Conservation (phyloP, 1,140 invertebrate genomes). For the Colletes gigas region DNA sequence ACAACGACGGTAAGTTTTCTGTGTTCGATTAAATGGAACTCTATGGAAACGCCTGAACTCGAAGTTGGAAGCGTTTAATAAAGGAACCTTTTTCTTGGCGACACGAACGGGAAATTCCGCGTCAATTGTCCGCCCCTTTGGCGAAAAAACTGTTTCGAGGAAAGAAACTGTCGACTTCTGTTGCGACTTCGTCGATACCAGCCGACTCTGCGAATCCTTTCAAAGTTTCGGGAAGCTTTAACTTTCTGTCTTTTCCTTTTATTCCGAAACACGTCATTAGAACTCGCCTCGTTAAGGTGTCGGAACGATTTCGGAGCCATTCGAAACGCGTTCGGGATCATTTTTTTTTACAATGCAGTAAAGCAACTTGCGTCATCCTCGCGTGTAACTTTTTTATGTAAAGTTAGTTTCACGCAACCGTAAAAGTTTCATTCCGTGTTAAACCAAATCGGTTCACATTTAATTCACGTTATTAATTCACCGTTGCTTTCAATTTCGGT, state of each 20-base stretch:
- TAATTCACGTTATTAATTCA: too few relatives aligned
- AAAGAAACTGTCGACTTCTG: not conserved
- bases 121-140: not conserved
- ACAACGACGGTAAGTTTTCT: not conserved
- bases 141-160: not conserved
- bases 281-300: constrained; percentile 15
- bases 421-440: constrained; percentile 3
- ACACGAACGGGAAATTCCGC: not conserved
- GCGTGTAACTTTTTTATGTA: not conserved
- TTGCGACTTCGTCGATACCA: not conserved
- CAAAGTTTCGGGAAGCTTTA: not conserved
- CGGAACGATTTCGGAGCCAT: not conserved
- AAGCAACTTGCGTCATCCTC: not conserved
- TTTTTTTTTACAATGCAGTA: not conserved
- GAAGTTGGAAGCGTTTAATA: not conserved
- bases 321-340: constrained; percentile 9
- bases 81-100: not conserved
- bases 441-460: not conserved
- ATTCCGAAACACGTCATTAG: not conserved
- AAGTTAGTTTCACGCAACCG: not conserved
- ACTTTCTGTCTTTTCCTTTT: constrained; percentile 3
- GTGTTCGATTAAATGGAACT: not conserved
- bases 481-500: too few relatives aligned
- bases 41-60: not conserved
- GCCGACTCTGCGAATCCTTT: constrained; percentile 8